Conservation (phyloP, 2,113 vertebrate species). For the Romanogobio albipinnatus region DNA sequence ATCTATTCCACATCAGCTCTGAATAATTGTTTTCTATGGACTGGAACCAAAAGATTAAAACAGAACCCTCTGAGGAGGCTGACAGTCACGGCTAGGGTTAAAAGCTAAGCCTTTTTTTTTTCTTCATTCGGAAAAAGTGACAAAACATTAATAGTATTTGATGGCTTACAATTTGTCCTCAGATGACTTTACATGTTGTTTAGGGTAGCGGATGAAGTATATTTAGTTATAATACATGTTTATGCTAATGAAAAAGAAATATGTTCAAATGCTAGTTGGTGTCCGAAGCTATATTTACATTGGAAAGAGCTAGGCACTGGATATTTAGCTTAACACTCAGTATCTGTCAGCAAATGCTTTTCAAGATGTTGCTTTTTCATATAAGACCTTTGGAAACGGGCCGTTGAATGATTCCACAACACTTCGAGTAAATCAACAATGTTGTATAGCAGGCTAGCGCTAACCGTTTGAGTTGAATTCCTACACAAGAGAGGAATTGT, state of each 20-base stretch:
- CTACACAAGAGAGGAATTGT: constrained; percentile 72
- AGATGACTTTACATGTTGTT: neutral
- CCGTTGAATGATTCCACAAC: constrained; percentile 32
- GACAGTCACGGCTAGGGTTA: neutral
- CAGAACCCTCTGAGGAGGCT: constrained; percentile 41
- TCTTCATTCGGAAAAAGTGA: constrained; percentile 10
- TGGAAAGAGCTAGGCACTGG: constrained; percentile 16
- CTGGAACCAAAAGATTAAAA: constrained; percentile 74
- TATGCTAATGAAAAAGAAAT: neutral
- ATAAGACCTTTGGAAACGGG: constrained; percentile 19
- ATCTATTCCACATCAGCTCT: constrained; percentile 59
- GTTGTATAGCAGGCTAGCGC: constrained; percentile 48
- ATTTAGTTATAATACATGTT: neutral
- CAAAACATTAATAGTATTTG: neutral
- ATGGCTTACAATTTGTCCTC: constrained; percentile 6
- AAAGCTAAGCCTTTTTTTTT: neutral
- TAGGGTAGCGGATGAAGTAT: neutral
- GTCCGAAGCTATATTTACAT: neutral
- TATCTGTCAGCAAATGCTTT: constrained; percentile 13
- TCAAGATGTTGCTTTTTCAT: constrained; percentile 38
- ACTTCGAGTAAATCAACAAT: constrained; percentile 36
- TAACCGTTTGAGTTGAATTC: constrained; percentile 49
- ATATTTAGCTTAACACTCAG: constrained; percentile 23
- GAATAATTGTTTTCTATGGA: constrained; percentile 71
- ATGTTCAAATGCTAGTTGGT: constrained; percentile 16